These are phyloP conservation scores for Oeneis ivallda DNA, from an alignment of 2,888 invertebrate genomes.

Conservation along the genomic window DNA sequence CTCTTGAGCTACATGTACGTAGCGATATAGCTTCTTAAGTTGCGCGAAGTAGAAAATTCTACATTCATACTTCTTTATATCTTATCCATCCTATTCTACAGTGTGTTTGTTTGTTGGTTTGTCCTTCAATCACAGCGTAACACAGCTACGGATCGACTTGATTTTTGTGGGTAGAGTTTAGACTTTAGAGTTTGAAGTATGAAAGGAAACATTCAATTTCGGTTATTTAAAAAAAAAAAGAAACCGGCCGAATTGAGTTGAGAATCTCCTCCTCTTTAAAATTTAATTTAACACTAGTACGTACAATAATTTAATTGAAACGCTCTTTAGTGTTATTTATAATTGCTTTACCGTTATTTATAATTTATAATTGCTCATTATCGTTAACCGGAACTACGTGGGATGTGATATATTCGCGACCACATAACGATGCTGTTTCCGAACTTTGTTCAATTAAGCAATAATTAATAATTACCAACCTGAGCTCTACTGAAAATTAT, in stretches of 20 bases:
- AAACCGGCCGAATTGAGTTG: no score
- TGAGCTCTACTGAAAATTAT: not conserved
- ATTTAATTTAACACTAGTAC: not conserved
- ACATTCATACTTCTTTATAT: not conserved
- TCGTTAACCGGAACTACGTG: not conserved
- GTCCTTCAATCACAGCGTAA: no score
- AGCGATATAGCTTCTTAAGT: conserved; percentile 26
- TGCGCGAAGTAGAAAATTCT: conserved; percentile 34
- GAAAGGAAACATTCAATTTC: no score
- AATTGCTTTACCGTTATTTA: conserved; percentile 1
- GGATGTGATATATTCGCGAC: not conserved
- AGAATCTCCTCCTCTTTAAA: not conserved
- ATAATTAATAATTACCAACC: not conserved
- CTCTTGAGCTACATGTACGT: not conserved
- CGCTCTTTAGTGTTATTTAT: conserved; percentile 3
- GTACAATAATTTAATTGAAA: not conserved
- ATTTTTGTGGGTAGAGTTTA: no score
- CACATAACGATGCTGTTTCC: not conserved
- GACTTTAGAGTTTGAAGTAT: no score
- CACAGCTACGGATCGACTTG: not conserved
- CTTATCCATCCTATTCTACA: no score
- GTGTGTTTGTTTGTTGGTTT: no score
- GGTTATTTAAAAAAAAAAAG: no score
- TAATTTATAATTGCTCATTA: conserved; percentile 3
- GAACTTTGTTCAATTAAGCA: not conserved